These are phyloP conservation scores for Drosophila bifasciata DNA, from an alignment of 1,140 invertebrate species.

Conservation along the genomic window DNA sequence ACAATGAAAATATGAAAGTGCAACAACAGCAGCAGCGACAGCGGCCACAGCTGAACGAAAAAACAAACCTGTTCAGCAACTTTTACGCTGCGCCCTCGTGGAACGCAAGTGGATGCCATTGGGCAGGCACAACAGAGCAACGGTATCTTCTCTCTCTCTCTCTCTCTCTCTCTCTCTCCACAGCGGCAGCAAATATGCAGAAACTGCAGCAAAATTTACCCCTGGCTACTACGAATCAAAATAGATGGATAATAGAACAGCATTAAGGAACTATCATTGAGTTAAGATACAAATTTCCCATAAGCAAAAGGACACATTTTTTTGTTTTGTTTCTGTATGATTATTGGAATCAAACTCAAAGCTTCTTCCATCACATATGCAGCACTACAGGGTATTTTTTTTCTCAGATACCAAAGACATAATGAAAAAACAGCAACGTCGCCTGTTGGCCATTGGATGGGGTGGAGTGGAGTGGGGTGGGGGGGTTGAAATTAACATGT, in stretches of 20 bases:
- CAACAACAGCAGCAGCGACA: conserved; percentile 44
- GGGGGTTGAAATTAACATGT: conserved; percentile 48
- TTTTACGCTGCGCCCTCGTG: conserved; percentile 66
- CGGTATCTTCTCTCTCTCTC: conserved; percentile 1
- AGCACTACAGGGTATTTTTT: too few species aligned
- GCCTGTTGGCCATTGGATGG: not conserved
- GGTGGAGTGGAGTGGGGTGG: not conserved
- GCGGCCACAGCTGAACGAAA: conserved; percentile 7
- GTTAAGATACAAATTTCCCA: not conserved
- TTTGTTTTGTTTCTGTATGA: not conserved
- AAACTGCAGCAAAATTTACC: too few species aligned
- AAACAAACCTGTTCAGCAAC: conserved; percentile 70
- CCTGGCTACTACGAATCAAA: too few species aligned
- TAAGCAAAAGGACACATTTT: too few species aligned
- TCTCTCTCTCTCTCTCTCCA: too few species aligned
- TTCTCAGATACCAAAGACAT: too few species aligned
- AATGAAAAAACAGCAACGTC: conserved; percentile 19
- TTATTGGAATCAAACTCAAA: too few species aligned
- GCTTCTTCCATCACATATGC: too few species aligned
- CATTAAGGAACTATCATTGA: too few species aligned
- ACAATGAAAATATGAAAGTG: conserved; percentile 71
- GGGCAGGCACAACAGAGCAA: conserved; percentile 29
- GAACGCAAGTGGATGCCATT: conserved; percentile 72
- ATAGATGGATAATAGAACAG: too few species aligned
- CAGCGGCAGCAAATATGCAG: too few species aligned